Percentiles rank a stretch among this genome's conserved stretches.
Evolutionary conservation across 2,888 invertebrate genomes (phyloP).

Genomic region (Opisthograptis luteolata): DNA sequence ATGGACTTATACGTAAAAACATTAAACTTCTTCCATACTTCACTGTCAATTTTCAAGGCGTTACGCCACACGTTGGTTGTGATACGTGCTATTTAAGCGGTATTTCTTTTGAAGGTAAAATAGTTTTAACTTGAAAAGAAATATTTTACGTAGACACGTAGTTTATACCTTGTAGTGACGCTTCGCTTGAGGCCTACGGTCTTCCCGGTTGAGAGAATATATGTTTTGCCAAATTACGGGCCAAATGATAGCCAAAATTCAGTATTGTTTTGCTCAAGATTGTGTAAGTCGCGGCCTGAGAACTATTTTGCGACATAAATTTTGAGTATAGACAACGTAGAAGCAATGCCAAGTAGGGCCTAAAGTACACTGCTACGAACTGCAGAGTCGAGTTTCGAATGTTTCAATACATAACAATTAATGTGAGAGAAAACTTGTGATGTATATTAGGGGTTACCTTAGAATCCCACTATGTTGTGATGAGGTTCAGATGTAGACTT

Average conservation of each 20-base stretch:
- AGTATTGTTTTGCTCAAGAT: conserved; percentile 63
- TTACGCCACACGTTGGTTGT: conserved; percentile 81
- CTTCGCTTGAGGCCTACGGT: conserved; percentile 79
- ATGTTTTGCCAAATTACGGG: conserved; percentile 72
- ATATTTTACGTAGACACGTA: conserved; percentile 74
- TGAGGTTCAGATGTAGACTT: conserved; percentile 13
- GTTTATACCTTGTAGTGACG: conserved; percentile 75
- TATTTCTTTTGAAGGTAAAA: conserved; percentile 55
- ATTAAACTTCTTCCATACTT: conserved; percentile 69
- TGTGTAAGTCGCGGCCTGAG: conserved; percentile 27
- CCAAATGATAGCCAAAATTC: conserved; percentile 69
- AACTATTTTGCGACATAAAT: conserved; percentile 20
- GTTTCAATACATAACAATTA: conserved; percentile 25
- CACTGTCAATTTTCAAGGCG: conserved; percentile 79
- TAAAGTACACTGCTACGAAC: conserved; percentile 24
- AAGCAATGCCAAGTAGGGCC: conserved; percentile 30
- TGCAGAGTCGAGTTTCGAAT: conserved; percentile 22
- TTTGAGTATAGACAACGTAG: conserved; percentile 16
- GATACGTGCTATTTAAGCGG: conserved; percentile 76
- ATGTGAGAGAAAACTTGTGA: conserved; percentile 32
- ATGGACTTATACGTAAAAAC: conserved; percentile 71
- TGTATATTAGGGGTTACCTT: conserved; percentile 11
- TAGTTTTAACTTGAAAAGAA: conserved; percentile 55
- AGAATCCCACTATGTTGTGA: conserved; percentile 13
- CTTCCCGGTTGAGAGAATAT: conserved; percentile 63